Evolutionary conservation across 2,113 vertebrate species (phyloP).

Genomic region (Vidua macroura): DNA sequence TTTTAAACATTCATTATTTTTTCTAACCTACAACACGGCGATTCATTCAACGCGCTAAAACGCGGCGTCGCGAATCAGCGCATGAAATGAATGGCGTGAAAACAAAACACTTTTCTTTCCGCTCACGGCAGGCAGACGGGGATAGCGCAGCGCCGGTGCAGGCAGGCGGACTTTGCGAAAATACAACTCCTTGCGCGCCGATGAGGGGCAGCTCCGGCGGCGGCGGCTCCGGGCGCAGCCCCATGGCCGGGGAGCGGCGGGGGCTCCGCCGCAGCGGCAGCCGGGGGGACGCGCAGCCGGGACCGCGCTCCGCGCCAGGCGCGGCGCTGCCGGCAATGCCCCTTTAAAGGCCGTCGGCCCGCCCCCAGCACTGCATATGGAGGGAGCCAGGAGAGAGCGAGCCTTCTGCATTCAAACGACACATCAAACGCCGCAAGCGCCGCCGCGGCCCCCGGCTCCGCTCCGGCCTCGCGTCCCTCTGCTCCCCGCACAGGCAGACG

Average conservation of each 20-base stretch:
- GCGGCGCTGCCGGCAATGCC: slow-evolving; percentile 10
- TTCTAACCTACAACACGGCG: background rate
- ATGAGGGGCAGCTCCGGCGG: background rate
- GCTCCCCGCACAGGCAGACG: background rate
- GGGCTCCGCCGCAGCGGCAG: slow-evolving; percentile 2
- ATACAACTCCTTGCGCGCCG: background rate
- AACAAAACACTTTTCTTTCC: background rate
- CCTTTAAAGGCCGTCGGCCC: slow-evolving; percentile 55
- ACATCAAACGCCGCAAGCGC: slow-evolving; percentile 47
- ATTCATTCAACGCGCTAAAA: background rate
- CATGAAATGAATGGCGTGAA: slow-evolving; percentile 35
- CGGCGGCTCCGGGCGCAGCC: background rate
- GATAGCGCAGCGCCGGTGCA: background rate
- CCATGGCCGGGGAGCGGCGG: slow-evolving; percentile 5
- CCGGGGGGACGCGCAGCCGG: background rate
- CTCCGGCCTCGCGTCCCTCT: background rate
- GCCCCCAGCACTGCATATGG: slow-evolving; percentile 58
- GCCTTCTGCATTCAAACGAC: slow-evolving; percentile 61
- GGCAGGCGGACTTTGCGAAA: background rate
- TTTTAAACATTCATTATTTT: slow-evolving; percentile 68
- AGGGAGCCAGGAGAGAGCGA: slow-evolving; percentile 47
- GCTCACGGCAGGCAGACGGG: background rate
- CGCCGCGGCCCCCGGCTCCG: background rate
- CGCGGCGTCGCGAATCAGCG: background rate
- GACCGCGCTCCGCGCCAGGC: background rate